Evolutionary conservation across 2,888 invertebrate genomes (phyloP).

Genomic region (Polydrusus pterygomalis): DNA sequence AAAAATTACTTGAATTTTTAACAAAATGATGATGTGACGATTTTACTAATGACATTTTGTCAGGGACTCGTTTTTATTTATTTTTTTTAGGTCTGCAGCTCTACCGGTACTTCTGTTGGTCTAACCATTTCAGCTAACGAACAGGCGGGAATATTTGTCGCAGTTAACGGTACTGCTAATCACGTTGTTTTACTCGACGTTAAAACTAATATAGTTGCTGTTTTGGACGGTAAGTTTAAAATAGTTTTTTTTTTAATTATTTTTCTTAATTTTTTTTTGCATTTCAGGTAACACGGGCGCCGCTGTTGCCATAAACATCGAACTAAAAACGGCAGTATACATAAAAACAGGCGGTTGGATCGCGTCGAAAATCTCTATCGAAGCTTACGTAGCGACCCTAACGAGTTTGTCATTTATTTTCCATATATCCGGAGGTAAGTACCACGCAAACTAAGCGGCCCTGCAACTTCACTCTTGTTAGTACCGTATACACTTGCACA

Average conservation of each 20-base stretch:
- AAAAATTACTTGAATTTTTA: no score
- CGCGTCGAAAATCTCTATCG: not conserved
- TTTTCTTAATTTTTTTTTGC: no score
- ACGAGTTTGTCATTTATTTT: conserved; percentile 4
- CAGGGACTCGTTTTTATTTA: no score
- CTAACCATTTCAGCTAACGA: not conserved
- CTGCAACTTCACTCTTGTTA: no score
- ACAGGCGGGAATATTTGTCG: not conserved
- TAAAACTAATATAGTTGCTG: conserved; percentile 23
- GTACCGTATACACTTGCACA: no score
- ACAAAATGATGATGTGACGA: no score
- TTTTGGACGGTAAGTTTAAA: conserved; percentile 41
- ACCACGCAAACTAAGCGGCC: no score
- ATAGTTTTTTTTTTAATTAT: no score
- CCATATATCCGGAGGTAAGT: conserved; percentile 19
- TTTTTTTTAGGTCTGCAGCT: not conserved
- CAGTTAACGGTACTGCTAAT: conserved; percentile 24
- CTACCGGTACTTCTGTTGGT: not conserved
- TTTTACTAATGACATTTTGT: no score
- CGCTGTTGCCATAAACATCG: conserved; percentile 24
- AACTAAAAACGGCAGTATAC: conserved; percentile 29
- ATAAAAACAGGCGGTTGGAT: conserved; percentile 31
- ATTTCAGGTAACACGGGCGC: conserved; percentile 39
- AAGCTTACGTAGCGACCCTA: not conserved
- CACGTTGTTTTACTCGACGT: no score